A percentile compares a stretch with the other conserved stretches of the same genome.
Conservation (phyloP, 2,888 invertebrate genomes). For the Lacanobia oleracea region DNA sequence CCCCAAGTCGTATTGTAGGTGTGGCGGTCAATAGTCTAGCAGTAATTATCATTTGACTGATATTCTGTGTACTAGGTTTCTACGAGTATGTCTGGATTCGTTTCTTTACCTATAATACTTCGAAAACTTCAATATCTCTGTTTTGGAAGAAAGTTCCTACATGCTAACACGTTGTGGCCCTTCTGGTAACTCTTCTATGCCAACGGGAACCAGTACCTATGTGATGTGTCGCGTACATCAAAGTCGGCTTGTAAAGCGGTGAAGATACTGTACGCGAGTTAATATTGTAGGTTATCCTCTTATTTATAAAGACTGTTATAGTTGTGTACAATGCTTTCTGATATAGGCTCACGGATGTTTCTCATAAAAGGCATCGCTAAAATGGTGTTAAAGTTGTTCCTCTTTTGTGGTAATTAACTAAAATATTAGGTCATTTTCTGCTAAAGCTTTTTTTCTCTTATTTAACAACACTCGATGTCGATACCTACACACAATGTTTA, state of each 20-base stretch:
- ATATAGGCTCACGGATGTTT: conserved; percentile 21
- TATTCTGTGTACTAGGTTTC: too few relatives aligned
- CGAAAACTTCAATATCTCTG: too few relatives aligned
- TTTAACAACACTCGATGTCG: neutral
- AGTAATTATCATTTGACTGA: neutral
- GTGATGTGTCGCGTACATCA: conserved; percentile 50
- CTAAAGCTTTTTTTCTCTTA: neutral
- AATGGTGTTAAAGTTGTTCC: neutral
- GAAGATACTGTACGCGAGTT: conserved; percentile 40
- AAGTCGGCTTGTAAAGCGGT: conserved; percentile 45
- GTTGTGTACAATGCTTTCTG: conserved; percentile 7
- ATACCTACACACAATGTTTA: neutral
- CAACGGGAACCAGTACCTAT: conserved; percentile 40
- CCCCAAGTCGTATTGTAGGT: too few relatives aligned
- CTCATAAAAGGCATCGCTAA: neutral
- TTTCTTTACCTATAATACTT: neutral
- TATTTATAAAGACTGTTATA: conserved; percentile 25
- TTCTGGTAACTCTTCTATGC: conserved; percentile 16
- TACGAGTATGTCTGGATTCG: neutral
- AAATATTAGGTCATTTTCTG: neutral
- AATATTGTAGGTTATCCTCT: conserved; percentile 31
- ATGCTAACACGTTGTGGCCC: neutral
- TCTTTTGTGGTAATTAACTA: conserved; percentile 9
- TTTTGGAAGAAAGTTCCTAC: neutral
- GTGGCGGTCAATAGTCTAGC: neutral